These are phyloP conservation scores for Liolophura sinensis DNA, from an alignment of 1,140 invertebrate genomes.

Conservation along the genomic window DNA sequence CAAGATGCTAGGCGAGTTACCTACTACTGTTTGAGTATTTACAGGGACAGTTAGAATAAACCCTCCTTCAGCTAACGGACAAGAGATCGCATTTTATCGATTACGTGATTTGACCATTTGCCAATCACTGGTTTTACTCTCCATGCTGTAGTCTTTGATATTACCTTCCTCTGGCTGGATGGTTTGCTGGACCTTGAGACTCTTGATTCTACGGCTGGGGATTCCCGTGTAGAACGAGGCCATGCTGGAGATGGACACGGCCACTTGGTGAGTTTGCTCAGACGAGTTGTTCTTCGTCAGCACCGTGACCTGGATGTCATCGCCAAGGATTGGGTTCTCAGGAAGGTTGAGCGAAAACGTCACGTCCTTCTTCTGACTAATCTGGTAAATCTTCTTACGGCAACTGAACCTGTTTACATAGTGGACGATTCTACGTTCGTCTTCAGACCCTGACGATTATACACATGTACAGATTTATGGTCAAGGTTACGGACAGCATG, in stretches of 20 bases:
- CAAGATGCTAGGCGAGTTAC: too few relatives aligned
- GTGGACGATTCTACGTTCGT: constrained; percentile 28
- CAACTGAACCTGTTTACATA: constrained; percentile 32
- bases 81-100: too few relatives aligned
- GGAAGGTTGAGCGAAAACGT: constrained; percentile 13
- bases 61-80: too few relatives aligned
- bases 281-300: constrained; percentile 20
- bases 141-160: too few relatives aligned
- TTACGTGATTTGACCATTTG: too few relatives aligned
- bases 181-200: too few relatives aligned
- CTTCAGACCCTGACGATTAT: constrained; percentile 14
- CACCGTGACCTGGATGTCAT: constrained; percentile 20
- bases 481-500: too few relatives aligned
- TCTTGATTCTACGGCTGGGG: constrained; percentile 19
- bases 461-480: neutral
- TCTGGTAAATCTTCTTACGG: constrained; percentile 26
- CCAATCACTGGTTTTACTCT: too few relatives aligned
- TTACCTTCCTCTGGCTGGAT: too few relatives aligned
- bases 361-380: constrained; percentile 17
- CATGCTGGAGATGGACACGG: constrained; percentile 16
- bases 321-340: constrained; percentile 10
- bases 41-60: too few relatives aligned
- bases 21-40: too few relatives aligned
- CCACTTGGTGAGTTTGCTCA: constrained; percentile 17
- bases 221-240: constrained; percentile 32